A percentile compares a stretch with the other conserved stretches of the same genome.
phyloP scores from a whole-genome alignment of 2,113 vertebrate species.

The Elephantulus edwardii region DNA sequence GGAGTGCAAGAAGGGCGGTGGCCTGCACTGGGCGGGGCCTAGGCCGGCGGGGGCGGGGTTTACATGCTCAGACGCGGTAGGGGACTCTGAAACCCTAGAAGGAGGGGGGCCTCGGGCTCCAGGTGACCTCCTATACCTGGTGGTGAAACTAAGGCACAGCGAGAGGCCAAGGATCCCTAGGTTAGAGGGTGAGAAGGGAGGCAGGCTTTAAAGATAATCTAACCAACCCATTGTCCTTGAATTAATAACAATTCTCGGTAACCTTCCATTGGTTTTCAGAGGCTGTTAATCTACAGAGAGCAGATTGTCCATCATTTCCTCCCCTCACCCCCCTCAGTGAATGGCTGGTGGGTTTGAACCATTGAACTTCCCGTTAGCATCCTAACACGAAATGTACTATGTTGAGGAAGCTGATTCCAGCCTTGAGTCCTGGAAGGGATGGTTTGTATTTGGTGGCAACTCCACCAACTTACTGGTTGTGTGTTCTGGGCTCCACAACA shows the following conservation, averaged over 20 bases:
- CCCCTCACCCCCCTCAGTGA: too few species aligned
- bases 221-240: too few species aligned
- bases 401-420: neutral
- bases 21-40: neutral
- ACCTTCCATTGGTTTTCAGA: too few species aligned
- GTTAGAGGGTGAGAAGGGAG: too few species aligned
- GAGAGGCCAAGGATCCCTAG: neutral
- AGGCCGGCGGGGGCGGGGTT: neutral
- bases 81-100: too few species aligned
- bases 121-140: neutral
- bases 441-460: neutral
- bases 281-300: too few species aligned
- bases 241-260: too few species aligned
- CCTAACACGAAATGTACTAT: neutral
- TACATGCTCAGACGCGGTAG: neutral
- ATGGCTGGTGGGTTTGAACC: too few species aligned
- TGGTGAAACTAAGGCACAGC: neutral
- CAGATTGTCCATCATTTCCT: too few species aligned
- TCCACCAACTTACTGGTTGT: conserved; percentile 21
- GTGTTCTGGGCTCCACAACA: neutral
- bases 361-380: neutral
- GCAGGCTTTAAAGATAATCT: neutral
- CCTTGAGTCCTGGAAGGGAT: neutral
- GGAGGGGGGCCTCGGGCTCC: neutral
- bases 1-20: neutral